phyloP scores from a whole-genome alignment of 1,140 invertebrate species.

The Sycobia sp. region DNA sequence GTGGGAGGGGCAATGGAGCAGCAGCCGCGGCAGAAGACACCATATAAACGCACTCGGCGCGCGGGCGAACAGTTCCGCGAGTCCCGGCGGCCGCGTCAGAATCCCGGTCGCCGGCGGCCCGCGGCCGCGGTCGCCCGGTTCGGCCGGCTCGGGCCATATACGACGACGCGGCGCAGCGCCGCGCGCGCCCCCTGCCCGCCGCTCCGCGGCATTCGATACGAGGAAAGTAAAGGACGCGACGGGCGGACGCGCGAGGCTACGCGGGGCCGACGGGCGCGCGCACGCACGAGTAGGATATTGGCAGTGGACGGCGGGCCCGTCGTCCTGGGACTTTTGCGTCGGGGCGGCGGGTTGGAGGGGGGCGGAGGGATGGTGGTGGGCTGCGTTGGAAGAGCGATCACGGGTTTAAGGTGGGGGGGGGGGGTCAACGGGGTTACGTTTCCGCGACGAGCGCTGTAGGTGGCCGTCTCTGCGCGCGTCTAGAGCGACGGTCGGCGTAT shows the following conservation, averaged over 20 bases:
- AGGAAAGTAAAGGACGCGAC: constrained; percentile 51
- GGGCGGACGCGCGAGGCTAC: neutral
- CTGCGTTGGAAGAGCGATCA: too few relatives aligned
- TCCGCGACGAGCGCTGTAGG: too few relatives aligned
- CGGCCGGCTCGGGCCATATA: constrained; percentile 56
- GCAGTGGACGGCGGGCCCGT: too few relatives aligned
- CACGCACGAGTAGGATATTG: too few relatives aligned
- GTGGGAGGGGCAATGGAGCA: too few relatives aligned
- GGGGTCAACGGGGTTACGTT: too few relatives aligned
- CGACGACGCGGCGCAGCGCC: constrained; percentile 39
- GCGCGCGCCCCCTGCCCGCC: constrained; percentile 10
- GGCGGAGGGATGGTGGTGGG: too few relatives aligned
- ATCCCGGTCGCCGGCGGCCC: constrained; percentile 46
- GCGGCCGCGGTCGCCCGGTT: constrained; percentile 44
- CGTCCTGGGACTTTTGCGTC: too few relatives aligned
- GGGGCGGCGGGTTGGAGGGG: too few relatives aligned
- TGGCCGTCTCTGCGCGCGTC: too few relatives aligned
- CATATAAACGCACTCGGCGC: constrained; percentile 57
- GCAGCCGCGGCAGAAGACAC: constrained; percentile 54
- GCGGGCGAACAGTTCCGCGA: constrained; percentile 53
- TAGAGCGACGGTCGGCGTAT: too few relatives aligned
- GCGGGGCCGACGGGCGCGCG: neutral
- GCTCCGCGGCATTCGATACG: constrained; percentile 41
- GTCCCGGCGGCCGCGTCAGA: constrained; percentile 49
- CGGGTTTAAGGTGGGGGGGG: too few relatives aligned